Evolutionary conservation across 2,113 vertebrate species (phyloP).

Genomic region (Choloepus hoffmanni): DNA sequence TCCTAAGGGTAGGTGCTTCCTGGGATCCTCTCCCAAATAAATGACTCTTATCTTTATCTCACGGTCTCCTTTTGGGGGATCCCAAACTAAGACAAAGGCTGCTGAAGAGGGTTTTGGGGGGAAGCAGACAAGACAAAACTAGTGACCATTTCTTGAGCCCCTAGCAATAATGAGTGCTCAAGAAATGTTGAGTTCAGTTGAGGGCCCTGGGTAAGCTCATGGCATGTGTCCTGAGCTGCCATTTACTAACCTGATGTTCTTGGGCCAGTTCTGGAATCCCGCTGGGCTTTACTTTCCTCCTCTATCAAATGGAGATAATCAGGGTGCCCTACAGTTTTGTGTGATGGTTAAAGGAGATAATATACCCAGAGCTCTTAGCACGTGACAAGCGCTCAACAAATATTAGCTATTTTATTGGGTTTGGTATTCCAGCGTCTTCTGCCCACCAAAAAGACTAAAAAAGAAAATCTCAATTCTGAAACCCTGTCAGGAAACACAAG

Average conservation of each 20-base stretch:
- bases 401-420: neutral
- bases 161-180: neutral
- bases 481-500: neutral
- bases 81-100: slow-evolving; percentile 16
- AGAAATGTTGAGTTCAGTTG: neutral
- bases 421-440: slow-evolving; percentile 24
- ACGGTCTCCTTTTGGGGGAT: neutral
- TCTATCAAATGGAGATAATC: neutral
- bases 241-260: neutral
- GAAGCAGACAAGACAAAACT: neutral
- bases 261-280: neutral
- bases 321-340: neutral
- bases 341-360: neutral
- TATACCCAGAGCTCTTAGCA: neutral
- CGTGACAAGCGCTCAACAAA: neutral
- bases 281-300: neutral
- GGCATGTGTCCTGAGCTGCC: accelerated
- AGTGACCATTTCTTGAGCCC: neutral
- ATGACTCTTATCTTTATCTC: neutral
- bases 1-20: neutral
- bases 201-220: neutral
- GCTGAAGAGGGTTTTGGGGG: neutral
- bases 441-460: neutral
- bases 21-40: neutral
- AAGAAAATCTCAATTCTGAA: slow-evolving; percentile 15